A percentile compares a stretch with the other conserved stretches of the same genome.
These are phyloP conservation scores for Peromyscus polionotus DNA, from an alignment of 2,113 vertebrate species.

Conservation along the genomic window DNA sequence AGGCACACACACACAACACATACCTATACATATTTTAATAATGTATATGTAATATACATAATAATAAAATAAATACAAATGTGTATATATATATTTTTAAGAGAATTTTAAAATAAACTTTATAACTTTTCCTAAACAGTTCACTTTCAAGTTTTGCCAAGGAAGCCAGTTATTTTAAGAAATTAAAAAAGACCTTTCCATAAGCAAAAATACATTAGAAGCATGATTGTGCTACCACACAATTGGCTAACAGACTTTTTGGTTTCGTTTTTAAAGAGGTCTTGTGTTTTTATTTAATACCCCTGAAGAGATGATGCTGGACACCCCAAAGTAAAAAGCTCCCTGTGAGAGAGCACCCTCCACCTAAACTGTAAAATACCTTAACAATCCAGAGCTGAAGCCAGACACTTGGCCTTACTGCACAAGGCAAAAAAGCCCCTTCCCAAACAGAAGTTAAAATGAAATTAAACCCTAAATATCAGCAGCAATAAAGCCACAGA, in stretches of 20 bases:
- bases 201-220: slow-evolving; percentile 23
- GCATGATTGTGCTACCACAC: neutral
- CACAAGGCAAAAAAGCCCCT: neutral
- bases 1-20: neutral
- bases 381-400: neutral
- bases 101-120: neutral
- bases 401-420: neutral
- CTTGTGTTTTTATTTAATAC: neutral
- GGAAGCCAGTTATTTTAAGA: neutral
- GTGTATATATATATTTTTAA: too few species aligned
- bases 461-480: neutral
- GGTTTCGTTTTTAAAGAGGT: neutral
- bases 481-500: neutral
- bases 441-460: neutral
- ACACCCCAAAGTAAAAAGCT: neutral
- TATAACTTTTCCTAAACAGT: slow-evolving; percentile 13
- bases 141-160: slow-evolving; percentile 15
- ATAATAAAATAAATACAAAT: too few species aligned
- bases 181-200: slow-evolving; percentile 25
- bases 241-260: neutral
- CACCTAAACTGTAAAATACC: neutral
- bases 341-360: neutral
- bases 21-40: neutral
- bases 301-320: neutral
- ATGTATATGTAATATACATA: too few species aligned